Evolutionary conservation across 2,888 invertebrate species (phyloP).

Genomic region (Epinotia brunnichana): DNA sequence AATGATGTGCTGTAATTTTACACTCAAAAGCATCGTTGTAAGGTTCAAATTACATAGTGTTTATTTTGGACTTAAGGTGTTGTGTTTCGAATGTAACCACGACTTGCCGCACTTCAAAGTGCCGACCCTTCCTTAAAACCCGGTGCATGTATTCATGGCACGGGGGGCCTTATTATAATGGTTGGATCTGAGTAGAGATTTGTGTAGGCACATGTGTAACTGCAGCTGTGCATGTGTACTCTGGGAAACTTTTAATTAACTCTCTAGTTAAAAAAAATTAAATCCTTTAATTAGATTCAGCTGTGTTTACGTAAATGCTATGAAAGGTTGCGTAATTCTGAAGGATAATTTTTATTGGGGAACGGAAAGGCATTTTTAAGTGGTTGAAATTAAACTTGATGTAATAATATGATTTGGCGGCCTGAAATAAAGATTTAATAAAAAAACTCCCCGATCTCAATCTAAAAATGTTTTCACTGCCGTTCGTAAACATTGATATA

Average conservation of each 20-base stretch:
- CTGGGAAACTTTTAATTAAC: constrained; percentile 32
- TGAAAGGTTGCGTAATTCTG: background rate
- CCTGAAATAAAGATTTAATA: background rate
- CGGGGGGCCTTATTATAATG: constrained; percentile 23
- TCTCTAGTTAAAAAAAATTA: constrained; percentile 16
- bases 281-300: constrained; percentile 15
- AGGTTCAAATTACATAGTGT: background rate
- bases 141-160: constrained; percentile 18
- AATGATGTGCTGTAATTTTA: background rate
- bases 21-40: background rate
- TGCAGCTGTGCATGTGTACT: constrained; percentile 45
- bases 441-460: no score
- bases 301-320: constrained; percentile 10
- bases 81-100: constrained; percentile 47
- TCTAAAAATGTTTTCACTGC: no score
- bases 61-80: background rate
- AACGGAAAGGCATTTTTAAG: background rate
- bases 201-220: constrained; percentile 59
- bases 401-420: background rate
- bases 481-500: no score
- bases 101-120: constrained; percentile 57
- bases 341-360: background rate
- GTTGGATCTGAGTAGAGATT: constrained; percentile 53
- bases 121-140: constrained; percentile 15
- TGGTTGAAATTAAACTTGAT: no score